phyloP scores from a whole-genome alignment of 2,888 invertebrate species.

The Trissoscelio sp. region DNA sequence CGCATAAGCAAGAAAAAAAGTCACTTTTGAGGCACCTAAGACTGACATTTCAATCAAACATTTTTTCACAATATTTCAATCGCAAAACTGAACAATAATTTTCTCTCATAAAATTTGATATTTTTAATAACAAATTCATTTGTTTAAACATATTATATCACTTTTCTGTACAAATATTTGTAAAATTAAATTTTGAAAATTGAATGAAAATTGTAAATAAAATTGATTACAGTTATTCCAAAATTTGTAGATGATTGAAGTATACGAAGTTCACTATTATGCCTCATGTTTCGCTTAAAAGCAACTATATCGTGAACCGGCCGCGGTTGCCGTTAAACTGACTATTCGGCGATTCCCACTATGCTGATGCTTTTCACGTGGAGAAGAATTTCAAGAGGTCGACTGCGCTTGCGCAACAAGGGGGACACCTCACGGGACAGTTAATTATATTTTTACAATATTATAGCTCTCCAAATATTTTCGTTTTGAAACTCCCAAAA shows the following conservation, averaged over 20 bases:
- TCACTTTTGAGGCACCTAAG: slow-evolving; percentile 24
- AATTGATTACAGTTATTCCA: neutral
- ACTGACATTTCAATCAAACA: slow-evolving; percentile 24
- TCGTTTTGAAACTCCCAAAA: too few relatives aligned
- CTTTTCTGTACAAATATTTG: too few relatives aligned
- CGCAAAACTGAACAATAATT: neutral
- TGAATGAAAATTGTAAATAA: neutral
- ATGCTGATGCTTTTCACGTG: slow-evolving; percentile 67
- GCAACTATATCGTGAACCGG: slow-evolving; percentile 50
- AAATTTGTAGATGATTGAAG: neutral
- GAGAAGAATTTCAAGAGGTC: slow-evolving; percentile 67
- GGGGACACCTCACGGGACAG: slow-evolving; percentile 57
- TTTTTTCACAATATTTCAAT: neutral
- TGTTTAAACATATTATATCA: too few relatives aligned
- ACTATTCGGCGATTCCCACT: slow-evolving; percentile 64
- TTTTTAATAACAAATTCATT: too few relatives aligned
- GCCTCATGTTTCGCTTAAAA: slow-evolving; percentile 41
- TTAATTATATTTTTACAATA: slow-evolving; percentile 59
- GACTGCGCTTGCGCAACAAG: slow-evolving; percentile 67
- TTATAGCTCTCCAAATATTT: slow-evolving; percentile 21
- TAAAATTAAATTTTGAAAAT: neutral
- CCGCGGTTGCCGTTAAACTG: slow-evolving; percentile 66
- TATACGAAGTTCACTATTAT: neutral
- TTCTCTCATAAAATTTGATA: neutral
- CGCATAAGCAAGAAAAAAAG: slow-evolving; percentile 23